These are phyloP conservation scores for Pharmacophagus antenor DNA, from an alignment of 2,888 invertebrate genomes.

Conservation along the genomic window DNA sequence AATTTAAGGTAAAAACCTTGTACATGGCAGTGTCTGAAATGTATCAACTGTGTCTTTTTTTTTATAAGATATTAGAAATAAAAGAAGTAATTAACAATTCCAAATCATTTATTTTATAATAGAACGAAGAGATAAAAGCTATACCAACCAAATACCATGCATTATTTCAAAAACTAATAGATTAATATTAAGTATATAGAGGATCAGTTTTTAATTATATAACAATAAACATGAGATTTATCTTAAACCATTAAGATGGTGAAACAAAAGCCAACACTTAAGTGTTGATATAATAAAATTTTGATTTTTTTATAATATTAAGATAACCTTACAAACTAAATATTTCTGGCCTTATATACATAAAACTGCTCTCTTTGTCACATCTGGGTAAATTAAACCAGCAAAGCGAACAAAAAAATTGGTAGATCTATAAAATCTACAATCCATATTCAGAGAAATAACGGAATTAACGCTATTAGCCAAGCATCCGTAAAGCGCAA, in stretches of 20 bases:
- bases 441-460: slow-evolving; percentile 27
- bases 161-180: slow-evolving; percentile 37
- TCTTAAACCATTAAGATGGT: slow-evolving; percentile 34
- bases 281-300: slow-evolving; percentile 19
- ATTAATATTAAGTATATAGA: slow-evolving; percentile 35
- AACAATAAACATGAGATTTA: slow-evolving; percentile 33
- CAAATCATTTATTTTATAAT: slow-evolving; percentile 39
- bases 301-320: slow-evolving; percentile 1
- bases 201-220: slow-evolving; percentile 31
- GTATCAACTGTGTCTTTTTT: background rate
- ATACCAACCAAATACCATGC: slow-evolving; percentile 42
- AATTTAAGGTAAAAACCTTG: too few species aligned
- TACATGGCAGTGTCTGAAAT: background rate
- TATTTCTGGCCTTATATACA: slow-evolving; percentile 12
- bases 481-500: slow-evolving; percentile 34
- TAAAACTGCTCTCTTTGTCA: slow-evolving; percentile 15
- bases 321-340: slow-evolving; percentile 22
- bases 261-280: slow-evolving; percentile 36
- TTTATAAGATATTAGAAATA: background rate
- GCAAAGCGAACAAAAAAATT: slow-evolving; percentile 22
- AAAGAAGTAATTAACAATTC: slow-evolving; percentile 32
- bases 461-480: slow-evolving; percentile 14
- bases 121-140: slow-evolving; percentile 40
- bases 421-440: slow-evolving; percentile 17
- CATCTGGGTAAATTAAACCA: slow-evolving; percentile 20